phyloP scores from a whole-genome alignment of 1,140 invertebrate genomes.

The Hyles vespertilio region DNA sequence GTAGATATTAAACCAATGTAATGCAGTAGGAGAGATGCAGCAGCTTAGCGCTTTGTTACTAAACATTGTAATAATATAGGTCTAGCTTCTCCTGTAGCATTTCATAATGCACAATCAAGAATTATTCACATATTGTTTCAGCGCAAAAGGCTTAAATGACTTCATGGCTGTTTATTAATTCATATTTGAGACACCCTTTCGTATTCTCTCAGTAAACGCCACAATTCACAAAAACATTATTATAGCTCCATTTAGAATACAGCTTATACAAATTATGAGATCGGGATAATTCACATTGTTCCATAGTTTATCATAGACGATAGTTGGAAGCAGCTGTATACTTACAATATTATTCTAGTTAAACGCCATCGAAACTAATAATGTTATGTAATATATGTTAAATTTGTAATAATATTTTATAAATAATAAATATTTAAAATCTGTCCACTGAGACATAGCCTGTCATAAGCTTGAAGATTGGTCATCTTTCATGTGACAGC shows the following conservation, averaged over 20 bases:
- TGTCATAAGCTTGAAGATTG: slow-evolving; percentile 62
- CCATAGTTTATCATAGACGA: too few relatives aligned
- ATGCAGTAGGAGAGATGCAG: neutral
- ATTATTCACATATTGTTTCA: slow-evolving; percentile 18
- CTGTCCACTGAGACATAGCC: slow-evolving; percentile 39
- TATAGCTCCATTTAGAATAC: too few relatives aligned
- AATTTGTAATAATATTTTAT: slow-evolving; percentile 38
- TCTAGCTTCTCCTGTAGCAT: too few relatives aligned
- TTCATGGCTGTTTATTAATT: neutral
- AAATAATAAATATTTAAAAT: slow-evolving; percentile 9
- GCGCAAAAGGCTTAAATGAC: slow-evolving; percentile 10
- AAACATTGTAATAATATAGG: slow-evolving; percentile 1
- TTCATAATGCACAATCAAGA: neutral
- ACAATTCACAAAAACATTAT: too few relatives aligned
- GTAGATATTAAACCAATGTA: slow-evolving; percentile 5
- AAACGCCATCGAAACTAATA: too few relatives aligned
- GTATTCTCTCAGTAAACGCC: too few relatives aligned
- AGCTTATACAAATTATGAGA: too few relatives aligned
- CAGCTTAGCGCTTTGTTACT: slow-evolving; percentile 8
- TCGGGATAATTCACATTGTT: too few relatives aligned
- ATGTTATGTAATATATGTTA: slow-evolving; percentile 7
- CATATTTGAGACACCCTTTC: neutral
- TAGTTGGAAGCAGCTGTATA: too few relatives aligned
- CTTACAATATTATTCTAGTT: too few relatives aligned
- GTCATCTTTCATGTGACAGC: neutral